Base-by-base conservation (phyloP, 2,797 vertebrate genomes). In the Synanceia verrucosa region DNA sequence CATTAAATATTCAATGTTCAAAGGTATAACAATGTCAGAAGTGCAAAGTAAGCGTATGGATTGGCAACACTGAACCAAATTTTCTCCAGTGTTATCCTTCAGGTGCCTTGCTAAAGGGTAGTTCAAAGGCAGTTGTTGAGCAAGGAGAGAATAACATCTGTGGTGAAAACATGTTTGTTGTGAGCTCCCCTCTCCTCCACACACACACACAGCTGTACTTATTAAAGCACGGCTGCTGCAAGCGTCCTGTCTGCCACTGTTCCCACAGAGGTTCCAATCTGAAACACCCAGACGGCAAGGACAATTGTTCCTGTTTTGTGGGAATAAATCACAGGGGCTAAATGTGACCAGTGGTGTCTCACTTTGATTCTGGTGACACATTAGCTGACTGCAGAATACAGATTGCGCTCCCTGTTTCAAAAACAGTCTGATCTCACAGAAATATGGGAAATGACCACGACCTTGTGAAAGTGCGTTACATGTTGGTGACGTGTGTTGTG, bases 291-390 rank as follows among this genome's bases (percentile, higher is more conserved):
- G 68, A 55, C 62, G 36, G 83, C 81, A 89, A 88, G 87, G 88
- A 90, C 87, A 90, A 87, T 86, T 71, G 83, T 84, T 85, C 79
- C 78, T 72, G 47, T 78, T 90, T 78, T 83, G 78, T 74, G 60
- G 48, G 77, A 86, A 86, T 92, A 86, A 92, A 90, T 91, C 88
- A 87, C 85, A 68, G 63, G 21, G 59, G 78, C 83, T 86, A 66
- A 87, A 89, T 77, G 81, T 73, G 82, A 70, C 79, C 51, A 28
- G 63, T 50, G 53, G 73, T 59, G 77, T 86, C 86, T 85, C 73
- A 67, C 69, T 89, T 85, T 89, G 82, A 87, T 85, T 75, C 74
- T 84, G 80, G 72, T 87, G 81, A 86, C 88, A 73, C 65, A 65
- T 83, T 68, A 84, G 78, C 53, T 28, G 9, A 68, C 75, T 34